A percentile compares a stretch with the other conserved stretches of the same genome.
Conservation (phyloP, 2,113 vertebrate species). For the Prunella himalayana region DNA sequence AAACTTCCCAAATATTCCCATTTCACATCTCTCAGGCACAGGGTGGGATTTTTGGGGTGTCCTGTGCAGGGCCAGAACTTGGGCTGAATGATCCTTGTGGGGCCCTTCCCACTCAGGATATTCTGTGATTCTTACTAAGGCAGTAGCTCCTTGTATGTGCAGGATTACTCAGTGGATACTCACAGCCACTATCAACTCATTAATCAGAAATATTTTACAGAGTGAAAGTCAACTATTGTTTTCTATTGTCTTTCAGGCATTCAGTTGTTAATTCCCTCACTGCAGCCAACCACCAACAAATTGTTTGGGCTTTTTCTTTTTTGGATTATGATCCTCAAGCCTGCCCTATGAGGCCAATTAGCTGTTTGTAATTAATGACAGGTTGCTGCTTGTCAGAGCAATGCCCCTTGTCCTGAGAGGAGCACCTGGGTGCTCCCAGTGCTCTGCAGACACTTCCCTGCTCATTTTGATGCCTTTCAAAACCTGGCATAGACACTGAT, state of each 20-base stretch:
- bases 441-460: neutral
- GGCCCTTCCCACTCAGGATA: neutral
- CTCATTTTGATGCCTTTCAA: neutral
- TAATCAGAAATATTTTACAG: neutral
- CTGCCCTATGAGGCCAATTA: neutral
- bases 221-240: neutral
- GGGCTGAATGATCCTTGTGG: neutral
- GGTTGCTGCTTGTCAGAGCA: neutral
- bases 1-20: neutral
- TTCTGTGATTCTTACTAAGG: neutral
- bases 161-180: neutral
- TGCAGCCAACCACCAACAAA: neutral
- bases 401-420: neutral
- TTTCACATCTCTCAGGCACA: neutral
- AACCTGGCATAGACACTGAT: neutral
- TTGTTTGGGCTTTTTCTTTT: neutral
- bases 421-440: neutral
- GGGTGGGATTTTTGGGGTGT: neutral
- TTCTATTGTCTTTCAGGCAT: neutral
- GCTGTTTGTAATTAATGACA: neutral
- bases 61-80: neutral
- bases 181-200: neutral
- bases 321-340: neutral
- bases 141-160: rapidly evolving
- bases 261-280: neutral